These are phyloP conservation scores for Phytoseiulus persimilis DNA, from an alignment of 2,888 invertebrate genomes.

Conservation along the genomic window DNA sequence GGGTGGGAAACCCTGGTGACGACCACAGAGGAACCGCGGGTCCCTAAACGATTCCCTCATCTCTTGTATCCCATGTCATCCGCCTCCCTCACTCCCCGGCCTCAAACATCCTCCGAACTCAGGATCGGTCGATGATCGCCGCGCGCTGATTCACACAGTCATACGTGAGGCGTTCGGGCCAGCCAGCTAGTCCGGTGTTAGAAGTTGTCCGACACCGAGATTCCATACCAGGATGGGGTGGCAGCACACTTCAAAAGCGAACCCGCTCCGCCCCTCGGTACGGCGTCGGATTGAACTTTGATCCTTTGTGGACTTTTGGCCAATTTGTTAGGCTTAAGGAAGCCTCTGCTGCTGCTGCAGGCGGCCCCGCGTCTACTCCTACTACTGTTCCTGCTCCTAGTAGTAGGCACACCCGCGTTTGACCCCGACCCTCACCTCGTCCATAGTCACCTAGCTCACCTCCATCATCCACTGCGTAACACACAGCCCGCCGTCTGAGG, in stretches of 20 bases:
- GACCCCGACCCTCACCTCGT: background rate
- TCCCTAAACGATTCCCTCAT: too few species aligned
- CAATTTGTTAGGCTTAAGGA: constrained; percentile 39
- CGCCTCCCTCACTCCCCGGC: too few species aligned
- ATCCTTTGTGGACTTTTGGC: constrained; percentile 39
- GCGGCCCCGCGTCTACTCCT: background rate
- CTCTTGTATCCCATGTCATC: too few species aligned
- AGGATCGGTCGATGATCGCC: background rate
- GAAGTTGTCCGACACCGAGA: background rate
- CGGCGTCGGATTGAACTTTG: constrained; percentile 36
- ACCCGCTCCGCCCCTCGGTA: background rate
- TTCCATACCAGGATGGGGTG: background rate
- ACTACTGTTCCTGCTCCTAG: background rate
- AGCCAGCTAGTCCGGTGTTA: background rate
- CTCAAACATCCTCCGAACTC: too few species aligned
- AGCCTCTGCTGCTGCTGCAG: constrained; percentile 7
- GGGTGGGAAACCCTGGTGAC: too few species aligned
- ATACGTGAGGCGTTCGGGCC: background rate
- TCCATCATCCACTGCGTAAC: background rate
- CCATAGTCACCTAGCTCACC: background rate
- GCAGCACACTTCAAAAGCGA: background rate
- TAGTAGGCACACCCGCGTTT: background rate
- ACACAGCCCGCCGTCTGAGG: background rate
- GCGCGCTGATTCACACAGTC: background rate
- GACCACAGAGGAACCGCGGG: too few species aligned